Percentiles rank a stretch among this genome's conserved stretches.
Evolutionary conservation across 2,888 invertebrate species (phyloP).

Genomic region (Sminthurinus aureus): DNA sequence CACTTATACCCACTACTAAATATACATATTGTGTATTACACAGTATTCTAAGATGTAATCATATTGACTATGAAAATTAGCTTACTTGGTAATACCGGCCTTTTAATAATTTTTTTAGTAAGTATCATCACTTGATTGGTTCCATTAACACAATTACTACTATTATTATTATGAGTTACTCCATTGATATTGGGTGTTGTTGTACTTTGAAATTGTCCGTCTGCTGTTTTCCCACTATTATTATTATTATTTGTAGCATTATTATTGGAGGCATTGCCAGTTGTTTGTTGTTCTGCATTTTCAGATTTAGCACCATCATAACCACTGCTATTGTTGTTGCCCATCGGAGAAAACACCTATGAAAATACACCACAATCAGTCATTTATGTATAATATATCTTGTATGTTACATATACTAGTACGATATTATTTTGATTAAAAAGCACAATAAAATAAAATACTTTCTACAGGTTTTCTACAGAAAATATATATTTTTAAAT

Average conservation of each 20-base stretch:
- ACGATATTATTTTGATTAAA: neutral
- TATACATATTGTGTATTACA: too few relatives aligned
- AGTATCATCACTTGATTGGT: neutral
- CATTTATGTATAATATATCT: too few relatives aligned
- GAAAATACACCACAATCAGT: neutral
- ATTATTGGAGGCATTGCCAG: constrained; percentile 33
- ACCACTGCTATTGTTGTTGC: constrained; percentile 36
- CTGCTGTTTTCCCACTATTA: constrained; percentile 6
- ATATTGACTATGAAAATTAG: too few relatives aligned
- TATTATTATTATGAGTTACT: constrained; percentile 17
- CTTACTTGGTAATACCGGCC: constrained; percentile 80
- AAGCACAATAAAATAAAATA: neutral
- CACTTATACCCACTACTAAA: too few relatives aligned
- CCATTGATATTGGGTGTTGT: constrained; percentile 16
- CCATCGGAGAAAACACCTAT: constrained; percentile 56
- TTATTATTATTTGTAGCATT: constrained; percentile 15
- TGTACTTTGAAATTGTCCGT: constrained; percentile 35
- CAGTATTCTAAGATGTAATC: too few relatives aligned
- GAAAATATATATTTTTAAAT: neutral
- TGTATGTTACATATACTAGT: too few relatives aligned
- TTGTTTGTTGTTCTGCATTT: constrained; percentile 34
- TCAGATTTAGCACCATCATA: constrained; percentile 59
- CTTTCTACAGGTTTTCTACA: too few relatives aligned
- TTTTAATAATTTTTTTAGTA: constrained; percentile 67
- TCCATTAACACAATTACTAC: constrained; percentile 12